Base-by-base conservation (phyloP, 2,888 invertebrate genomes). In the Yponomeuta malinellus region DNA sequence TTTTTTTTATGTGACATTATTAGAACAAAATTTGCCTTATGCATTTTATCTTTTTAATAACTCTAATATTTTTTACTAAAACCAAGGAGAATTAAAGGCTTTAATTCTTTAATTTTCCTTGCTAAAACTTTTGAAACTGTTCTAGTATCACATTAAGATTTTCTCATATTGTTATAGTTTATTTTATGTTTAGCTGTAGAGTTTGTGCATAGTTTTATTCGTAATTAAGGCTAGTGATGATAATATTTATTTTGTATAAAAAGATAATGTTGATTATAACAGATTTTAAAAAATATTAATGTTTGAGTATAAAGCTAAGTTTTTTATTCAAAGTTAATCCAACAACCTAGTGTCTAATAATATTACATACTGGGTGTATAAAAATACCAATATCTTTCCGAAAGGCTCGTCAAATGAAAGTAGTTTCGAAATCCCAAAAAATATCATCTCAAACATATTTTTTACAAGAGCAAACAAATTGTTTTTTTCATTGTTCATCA, bases 201-300 rank as follows among this genome's bases (percentile, higher is more conserved):
- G 12, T 52, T 52, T 4, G 52, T 15, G 15, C 52, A 59, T 73
- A 72, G 68, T 75, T 75, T 52, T 23, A 33, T 64, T 64, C 31
- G 12, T 64, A 64, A 64, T 80, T 89, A 89, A 89, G 89, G 89
- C 89, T 89, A 89, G 89, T 90, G 89, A 90, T 67, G 29, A 67
- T 33, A 67, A 37, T 67, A 33, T 23, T 64, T 23, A 64, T 29
- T 64, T 64, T 29, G 64, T 64, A 64, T n/a, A 64, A 64, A 29
- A 64, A 15, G 12, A 59, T 33, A 33, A 33, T 59, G 52, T 59
- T 59, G 52, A 15, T 59, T 59, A 43, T 59, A 59, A 4, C 12
- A 59, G 52, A 59, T 59, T 59, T 15, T 5, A 43, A 43, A 43
- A 43, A 8, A 43, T 43, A 43, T 43, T 43, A 8, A 43, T 43